Conservation (phyloP, 2,113 vertebrate species). For the Apodemus speciosus region DNA sequence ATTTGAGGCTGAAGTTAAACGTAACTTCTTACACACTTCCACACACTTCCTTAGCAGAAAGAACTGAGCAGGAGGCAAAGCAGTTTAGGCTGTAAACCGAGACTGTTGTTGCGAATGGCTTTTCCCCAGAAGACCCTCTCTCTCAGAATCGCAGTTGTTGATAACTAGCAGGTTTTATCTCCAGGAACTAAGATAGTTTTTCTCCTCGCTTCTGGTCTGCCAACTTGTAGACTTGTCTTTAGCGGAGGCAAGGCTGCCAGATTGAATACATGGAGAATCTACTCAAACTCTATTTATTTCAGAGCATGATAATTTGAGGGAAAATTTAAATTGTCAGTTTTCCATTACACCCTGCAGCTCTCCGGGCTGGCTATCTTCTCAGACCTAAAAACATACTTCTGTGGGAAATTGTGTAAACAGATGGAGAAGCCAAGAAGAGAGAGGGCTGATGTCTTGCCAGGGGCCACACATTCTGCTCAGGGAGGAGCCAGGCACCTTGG, state of each 20-base stretch:
- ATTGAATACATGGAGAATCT: slow-evolving; percentile 65
- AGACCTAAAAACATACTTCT: slow-evolving; percentile 52
- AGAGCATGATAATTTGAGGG: slow-evolving; percentile 75
- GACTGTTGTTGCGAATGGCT: slow-evolving; percentile 40
- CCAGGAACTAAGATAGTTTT: slow-evolving; percentile 75
- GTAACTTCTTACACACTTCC: slow-evolving; percentile 45
- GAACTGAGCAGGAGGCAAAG: slow-evolving; percentile 38
- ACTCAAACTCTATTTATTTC: slow-evolving; percentile 71
- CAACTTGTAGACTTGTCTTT: slow-evolving; percentile 68
- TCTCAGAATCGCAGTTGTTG: slow-evolving; percentile 67
- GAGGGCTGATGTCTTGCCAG: neutral
- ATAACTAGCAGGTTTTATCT: slow-evolving; percentile 78
- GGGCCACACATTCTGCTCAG: neutral
- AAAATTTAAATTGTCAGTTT: slow-evolving; percentile 76
- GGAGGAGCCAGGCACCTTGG: neutral
- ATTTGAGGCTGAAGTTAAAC: neutral
- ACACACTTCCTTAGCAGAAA: slow-evolving; percentile 32
- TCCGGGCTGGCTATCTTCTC: slow-evolving; percentile 61
- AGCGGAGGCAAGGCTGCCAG: slow-evolving; percentile 65
- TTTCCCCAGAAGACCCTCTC: slow-evolving; percentile 64
- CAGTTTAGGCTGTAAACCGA: slow-evolving; percentile 45
- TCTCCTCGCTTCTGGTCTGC: slow-evolving; percentile 68
- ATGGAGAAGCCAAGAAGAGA: slow-evolving; percentile 44
- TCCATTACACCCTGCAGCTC: slow-evolving; percentile 61
- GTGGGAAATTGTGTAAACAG: slow-evolving; percentile 52